Conservation (phyloP, 2,113 vertebrate genomes). For the Seriola rivoliana region DNA sequence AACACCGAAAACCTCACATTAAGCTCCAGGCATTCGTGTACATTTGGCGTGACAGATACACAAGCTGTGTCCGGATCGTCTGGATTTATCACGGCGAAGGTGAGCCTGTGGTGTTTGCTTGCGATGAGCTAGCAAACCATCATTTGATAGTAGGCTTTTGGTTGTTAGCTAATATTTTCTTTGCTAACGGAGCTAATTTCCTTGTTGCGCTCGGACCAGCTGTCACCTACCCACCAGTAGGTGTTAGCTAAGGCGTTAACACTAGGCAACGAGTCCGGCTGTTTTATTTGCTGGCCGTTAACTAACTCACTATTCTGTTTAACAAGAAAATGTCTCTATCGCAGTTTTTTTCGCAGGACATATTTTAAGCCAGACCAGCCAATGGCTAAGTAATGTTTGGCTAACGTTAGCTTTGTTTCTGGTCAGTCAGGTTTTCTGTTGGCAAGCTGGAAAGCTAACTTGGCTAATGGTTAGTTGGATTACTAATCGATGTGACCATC, state of each 20-base stretch:
- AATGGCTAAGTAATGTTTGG: conserved; percentile 48
- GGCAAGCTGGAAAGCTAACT: conserved; percentile 42
- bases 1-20: conserved; percentile 2
- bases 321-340: background rate
- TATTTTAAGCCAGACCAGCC: conserved; percentile 6
- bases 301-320: background rate
- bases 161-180: conserved; percentile 59
- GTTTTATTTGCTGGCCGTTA: background rate
- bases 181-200: conserved; percentile 80
- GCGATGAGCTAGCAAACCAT: conserved; percentile 30
- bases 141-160: conserved; percentile 10
- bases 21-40: background rate
- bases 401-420: conserved; percentile 62
- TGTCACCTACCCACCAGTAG: conserved; percentile 65
- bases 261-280: background rate
- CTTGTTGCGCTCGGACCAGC: conserved; percentile 74
- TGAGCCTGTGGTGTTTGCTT: conserved; percentile 65
- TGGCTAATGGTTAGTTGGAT: conserved; percentile 40
- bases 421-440: conserved; percentile 17
- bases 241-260: conserved; percentile 44
- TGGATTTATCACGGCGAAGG: conserved; percentile 52
- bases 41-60: background rate
- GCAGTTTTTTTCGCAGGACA: background rate
- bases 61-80: background rate
- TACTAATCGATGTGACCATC: conserved; percentile 53